Evolutionary conservation across 2,113 vertebrate genomes (phyloP), one percentile per base, ranked within the genome.

Genomic region (Asarcornis scutulata): DNA sequence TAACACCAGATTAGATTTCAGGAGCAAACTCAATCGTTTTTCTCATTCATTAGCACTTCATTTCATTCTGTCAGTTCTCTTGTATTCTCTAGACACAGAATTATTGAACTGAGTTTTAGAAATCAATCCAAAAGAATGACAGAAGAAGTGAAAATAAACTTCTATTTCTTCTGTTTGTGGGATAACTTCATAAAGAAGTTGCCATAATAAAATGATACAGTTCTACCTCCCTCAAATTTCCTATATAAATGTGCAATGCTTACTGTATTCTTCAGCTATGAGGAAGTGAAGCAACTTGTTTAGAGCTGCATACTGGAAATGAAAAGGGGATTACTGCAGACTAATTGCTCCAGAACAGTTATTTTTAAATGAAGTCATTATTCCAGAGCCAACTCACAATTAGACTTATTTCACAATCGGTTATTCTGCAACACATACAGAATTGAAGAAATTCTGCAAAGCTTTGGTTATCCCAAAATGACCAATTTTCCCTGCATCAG

Each of bases 261-360:
- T 74, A 69, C n/a, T 52, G 6, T 77, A 64, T 50, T 64, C 34
- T 77, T 48, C 40, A 77, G 36, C 42, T 52, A 29, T 6, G 13
- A 91, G 16, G 6, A 88, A 66, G 23, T 44, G n/a, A 84, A 84
- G 58, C 38, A 87, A 7, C 48, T 50, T 4, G 0, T 26, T 63
- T 59, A 46, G 44, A 46, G 44, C n/a, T 78, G 34, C 31, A 46
- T 6, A 58, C 73, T 73, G n/a, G n/a, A 94, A 91, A 83, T 64
- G 18, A 80, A 58, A 79, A 31, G 10, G 59, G 22, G 50, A 86
- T 93, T 94, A 80, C 4, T 76, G 44, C 63, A 90, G 76, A 86
- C 55, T 93, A 92, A 86, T 64, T 88, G 44, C 71, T 89, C 80
- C 71, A 73, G 62, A 82, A 40, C 48, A 82, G 74, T 60, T 86